Base-by-base conservation (phyloP, 2,797 vertebrate genomes). In the Chanos chanos region DNA sequence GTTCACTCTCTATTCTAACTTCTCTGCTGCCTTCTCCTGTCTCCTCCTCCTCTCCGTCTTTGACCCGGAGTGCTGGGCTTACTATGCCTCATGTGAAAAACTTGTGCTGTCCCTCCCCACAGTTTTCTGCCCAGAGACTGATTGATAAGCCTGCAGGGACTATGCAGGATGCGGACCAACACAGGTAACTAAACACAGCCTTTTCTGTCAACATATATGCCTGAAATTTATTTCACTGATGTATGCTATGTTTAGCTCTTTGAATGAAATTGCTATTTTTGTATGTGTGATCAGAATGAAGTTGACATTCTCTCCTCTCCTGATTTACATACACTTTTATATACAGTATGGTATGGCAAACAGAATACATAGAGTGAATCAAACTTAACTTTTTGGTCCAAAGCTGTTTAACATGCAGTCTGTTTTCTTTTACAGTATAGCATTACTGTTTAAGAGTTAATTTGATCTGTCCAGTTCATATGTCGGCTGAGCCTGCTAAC, bases 61-160 rank as follows among this genome's bases (percentile, higher is more conserved):
- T 44, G 7, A 49, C 52, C 56, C 33, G 44, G 50, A 37, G 63
- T 0, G 2, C 50, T 2, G 43, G 65, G 44, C 69, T 81, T 62
- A 66, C 66, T 0, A 70, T 80, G 3, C 75, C 85, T 3, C 34
- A 56, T 16, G 77, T 81, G 34, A 87, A 90, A 36, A 76, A 76
- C 0, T 84, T 85, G 1, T 83, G 86, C 28, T 91, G 90, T 36
- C 92, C 92, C 4, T 94, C 92, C 0, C 92, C 92, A 2, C 90
- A 89, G 70, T 92, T 93, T 48, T 87, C 84, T 0, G 90, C 91
- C 0, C 87, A 84, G 78, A 93, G 87, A 71, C 86, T 92, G 65
- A 94, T 90, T 0, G 92, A 96, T 81, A 87, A 83, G 25, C 90
- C 91, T n/a, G 91, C 87, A 0, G 76, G 80, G 56, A 81, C 82